Conservation (phyloP, 2,113 vertebrate species). For the Axis porcinus region DNA sequence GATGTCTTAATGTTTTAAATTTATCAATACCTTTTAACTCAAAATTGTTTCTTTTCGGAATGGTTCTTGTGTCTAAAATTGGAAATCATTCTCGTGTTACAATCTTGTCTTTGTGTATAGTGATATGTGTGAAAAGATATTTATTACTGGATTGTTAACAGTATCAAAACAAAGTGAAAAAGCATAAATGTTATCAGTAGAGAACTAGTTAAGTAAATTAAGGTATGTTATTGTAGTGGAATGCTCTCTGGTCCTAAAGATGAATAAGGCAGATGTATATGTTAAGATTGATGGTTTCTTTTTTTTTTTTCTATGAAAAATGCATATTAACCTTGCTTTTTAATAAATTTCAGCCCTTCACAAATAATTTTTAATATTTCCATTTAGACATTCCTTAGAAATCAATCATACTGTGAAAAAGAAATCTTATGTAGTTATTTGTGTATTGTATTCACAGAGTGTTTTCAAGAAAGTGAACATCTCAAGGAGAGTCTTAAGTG, state of each 20-base stretch:
- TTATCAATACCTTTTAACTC: background rate
- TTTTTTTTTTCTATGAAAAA: constrained; percentile 21
- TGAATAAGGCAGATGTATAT: background rate
- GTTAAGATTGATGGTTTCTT: constrained; percentile 6
- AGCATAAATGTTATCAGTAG: background rate
- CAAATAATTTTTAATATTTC: constrained; percentile 15
- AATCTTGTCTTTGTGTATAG: background rate
- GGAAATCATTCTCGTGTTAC: background rate
- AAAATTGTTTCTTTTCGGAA: background rate
- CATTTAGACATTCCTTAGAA: background rate
- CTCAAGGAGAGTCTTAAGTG: constrained; percentile 98
- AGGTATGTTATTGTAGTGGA: background rate
- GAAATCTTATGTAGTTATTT: constrained; percentile 38
- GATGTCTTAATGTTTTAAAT: background rate
- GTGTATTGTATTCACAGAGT: constrained; percentile 84
- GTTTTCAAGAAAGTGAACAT: constrained; percentile 99
- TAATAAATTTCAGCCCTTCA: background rate
- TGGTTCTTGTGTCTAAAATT: background rate
- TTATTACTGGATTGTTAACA: background rate
- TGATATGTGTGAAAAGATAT: background rate
- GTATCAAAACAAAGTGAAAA: background rate
- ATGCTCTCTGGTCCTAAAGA: background rate
- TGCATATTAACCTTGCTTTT: background rate
- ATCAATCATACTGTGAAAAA: constrained; percentile 33
- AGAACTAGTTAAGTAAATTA: background rate